These are phyloP conservation scores for Drosophila arawakana DNA, from an alignment of 1,140 invertebrate genomes.

Conservation along the genomic window DNA sequence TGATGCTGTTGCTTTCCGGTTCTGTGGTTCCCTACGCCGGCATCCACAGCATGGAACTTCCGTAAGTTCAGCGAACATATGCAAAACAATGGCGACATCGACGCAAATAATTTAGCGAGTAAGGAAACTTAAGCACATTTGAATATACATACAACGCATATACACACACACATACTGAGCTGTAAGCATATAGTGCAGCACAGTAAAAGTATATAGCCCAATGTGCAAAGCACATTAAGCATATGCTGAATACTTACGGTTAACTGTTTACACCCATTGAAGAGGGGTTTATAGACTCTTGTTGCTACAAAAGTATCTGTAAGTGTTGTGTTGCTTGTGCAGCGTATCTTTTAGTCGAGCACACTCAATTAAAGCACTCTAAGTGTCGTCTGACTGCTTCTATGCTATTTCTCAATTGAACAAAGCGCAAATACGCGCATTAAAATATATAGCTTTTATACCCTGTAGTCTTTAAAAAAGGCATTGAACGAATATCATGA, in stretches of 20 bases:
- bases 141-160: constrained; percentile 7
- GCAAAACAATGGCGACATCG: constrained; percentile 42
- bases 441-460: constrained; percentile 1
- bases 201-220: background rate
- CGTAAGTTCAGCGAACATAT: constrained; percentile 37
- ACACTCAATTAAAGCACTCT: background rate
- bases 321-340: too few species aligned
- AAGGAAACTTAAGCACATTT: constrained; percentile 27
- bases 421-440: background rate
- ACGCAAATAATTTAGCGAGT: constrained; percentile 28
- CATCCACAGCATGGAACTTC: constrained; percentile 16
- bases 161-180: background rate
- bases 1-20: constrained; percentile 14
- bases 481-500: too few species aligned
- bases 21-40: constrained; percentile 8
- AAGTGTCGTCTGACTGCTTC: too few species aligned
- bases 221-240: constrained; percentile 16
- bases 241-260: constrained; percentile 3
- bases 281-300: background rate
- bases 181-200: background rate
- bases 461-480: background rate
- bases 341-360: background rate
- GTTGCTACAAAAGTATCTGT: too few species aligned
- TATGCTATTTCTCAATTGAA: constrained; percentile 2
- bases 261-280: background rate